These are phyloP conservation scores for Protobothrops flavoviridis DNA, from an alignment of 2,113 vertebrate species.

Conservation along the genomic window DNA sequence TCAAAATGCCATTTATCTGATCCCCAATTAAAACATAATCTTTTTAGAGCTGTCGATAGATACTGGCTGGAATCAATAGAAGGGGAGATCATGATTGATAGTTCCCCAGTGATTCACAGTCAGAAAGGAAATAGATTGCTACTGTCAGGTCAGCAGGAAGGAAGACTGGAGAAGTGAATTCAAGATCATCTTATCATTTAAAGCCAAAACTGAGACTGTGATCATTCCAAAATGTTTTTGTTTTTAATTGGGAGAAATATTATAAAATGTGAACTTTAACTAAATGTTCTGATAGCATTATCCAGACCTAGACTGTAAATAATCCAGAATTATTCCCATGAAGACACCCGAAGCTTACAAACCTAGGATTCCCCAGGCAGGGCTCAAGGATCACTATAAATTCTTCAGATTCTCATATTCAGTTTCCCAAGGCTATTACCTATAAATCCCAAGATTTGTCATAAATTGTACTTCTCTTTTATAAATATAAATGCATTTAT, in stretches of 20 bases:
- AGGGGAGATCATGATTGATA: conserved; percentile 74
- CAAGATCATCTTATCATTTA: conserved; percentile 20
- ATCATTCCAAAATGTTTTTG: neutral
- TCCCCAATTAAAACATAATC: conserved; percentile 86
- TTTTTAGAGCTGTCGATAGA: conserved; percentile 81
- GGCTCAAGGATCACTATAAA: neutral
- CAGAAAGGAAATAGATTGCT: conserved; percentile 63
- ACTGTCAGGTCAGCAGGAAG: conserved; percentile 54
- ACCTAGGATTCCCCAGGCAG: neutral
- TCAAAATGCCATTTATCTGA: conserved; percentile 77
- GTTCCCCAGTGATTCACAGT: conserved; percentile 67
- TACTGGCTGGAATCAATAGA: conserved; percentile 77
- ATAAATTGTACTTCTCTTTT: too few relatives aligned
- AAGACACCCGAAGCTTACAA: neutral
- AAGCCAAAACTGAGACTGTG: conserved; percentile 37
- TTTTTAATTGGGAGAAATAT: neutral
- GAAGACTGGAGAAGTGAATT: conserved; percentile 37
- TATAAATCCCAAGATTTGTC: neutral
- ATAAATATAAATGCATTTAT: too few relatives aligned
- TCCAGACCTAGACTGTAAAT: neutral
- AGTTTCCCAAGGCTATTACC: neutral
- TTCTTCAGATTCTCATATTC: neutral
- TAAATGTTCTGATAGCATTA: neutral
- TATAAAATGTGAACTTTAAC: conserved; percentile 5
- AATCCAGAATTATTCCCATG: neutral